A percentile compares a stretch with the other conserved stretches of the same genome.
These are phyloP conservation scores for Delia radicum DNA, from an alignment of 1,140 invertebrate genomes.

Conservation along the genomic window DNA sequence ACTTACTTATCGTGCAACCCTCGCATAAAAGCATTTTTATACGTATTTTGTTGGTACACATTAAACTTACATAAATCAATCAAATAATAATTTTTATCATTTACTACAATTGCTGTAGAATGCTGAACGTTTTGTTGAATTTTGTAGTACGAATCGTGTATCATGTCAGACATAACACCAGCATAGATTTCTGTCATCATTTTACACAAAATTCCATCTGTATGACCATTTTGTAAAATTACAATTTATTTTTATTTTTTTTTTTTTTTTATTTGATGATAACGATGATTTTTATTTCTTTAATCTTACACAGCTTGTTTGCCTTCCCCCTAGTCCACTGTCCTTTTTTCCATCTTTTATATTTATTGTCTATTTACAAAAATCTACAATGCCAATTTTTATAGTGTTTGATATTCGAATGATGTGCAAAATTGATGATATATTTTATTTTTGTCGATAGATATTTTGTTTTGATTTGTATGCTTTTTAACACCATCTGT, in stretches of 20 bases:
- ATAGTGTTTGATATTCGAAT: slow-evolving; percentile 9
- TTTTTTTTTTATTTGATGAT: background rate
- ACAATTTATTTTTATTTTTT: slow-evolving; percentile 9
- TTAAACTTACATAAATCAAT: slow-evolving; percentile 19
- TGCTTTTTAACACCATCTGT: background rate
- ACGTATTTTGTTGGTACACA: background rate
- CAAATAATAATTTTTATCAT: slow-evolving; percentile 16
- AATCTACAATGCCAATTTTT: slow-evolving; percentile 18
- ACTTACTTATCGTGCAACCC: no score
- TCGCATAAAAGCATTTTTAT: background rate
- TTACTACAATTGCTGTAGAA: background rate
- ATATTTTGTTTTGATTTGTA: background rate
- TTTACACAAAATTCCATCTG: background rate
- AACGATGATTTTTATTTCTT: background rate
- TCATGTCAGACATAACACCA: background rate
- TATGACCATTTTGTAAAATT: slow-evolving; percentile 8
- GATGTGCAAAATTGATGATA: slow-evolving; percentile 15
- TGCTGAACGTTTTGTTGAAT: background rate
- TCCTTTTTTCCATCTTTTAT: background rate
- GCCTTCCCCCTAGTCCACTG: background rate
- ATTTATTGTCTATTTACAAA: background rate
- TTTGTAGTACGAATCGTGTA: background rate
- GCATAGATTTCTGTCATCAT: background rate
- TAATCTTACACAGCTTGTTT: background rate
- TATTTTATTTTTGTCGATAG: background rate